These are phyloP conservation scores for Temnothorax nylanderi DNA, from an alignment of 1,140 invertebrate species.

Conservation along the genomic window DNA sequence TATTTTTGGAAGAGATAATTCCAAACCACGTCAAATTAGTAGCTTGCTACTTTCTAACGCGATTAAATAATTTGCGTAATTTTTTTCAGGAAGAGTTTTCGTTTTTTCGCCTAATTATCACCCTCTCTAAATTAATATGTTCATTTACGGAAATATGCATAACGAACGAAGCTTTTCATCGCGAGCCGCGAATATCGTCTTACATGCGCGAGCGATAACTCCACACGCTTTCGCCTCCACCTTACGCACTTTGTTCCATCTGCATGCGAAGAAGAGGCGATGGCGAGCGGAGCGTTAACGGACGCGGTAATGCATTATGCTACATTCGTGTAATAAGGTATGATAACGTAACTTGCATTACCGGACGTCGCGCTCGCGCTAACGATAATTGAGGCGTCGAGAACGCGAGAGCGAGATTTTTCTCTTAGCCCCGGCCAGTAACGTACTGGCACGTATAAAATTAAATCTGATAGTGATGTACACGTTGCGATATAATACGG, in stretches of 20 bases:
- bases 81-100: background rate
- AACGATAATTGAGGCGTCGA: conserved; percentile 60
- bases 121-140: conserved; percentile 12
- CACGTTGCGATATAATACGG: conserved; percentile 34
- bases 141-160: conserved; percentile 32
- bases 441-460: conserved; percentile 55
- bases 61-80: conserved; percentile 33
- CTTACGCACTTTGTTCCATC: conserved; percentile 50
- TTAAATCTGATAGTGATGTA: conserved; percentile 58
- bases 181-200: conserved; percentile 33
- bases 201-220: conserved; percentile 39
- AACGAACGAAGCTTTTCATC: conserved; percentile 42
- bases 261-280: conserved; percentile 25
- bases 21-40: background rate
- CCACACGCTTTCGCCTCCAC: conserved; percentile 19
- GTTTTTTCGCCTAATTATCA: conserved; percentile 22
- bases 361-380: conserved; percentile 54
- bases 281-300: conserved; percentile 39
- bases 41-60: background rate
- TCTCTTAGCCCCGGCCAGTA: conserved; percentile 42
- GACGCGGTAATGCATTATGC: conserved; percentile 60
- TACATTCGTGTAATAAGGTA: conserved; percentile 61
- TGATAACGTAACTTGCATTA: conserved; percentile 60
- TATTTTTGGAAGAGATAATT: background rate
- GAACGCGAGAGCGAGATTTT: conserved; percentile 55